Evolutionary conservation across 2,113 vertebrate genomes (phyloP).

Genomic region (Echinops telfairi): DNA sequence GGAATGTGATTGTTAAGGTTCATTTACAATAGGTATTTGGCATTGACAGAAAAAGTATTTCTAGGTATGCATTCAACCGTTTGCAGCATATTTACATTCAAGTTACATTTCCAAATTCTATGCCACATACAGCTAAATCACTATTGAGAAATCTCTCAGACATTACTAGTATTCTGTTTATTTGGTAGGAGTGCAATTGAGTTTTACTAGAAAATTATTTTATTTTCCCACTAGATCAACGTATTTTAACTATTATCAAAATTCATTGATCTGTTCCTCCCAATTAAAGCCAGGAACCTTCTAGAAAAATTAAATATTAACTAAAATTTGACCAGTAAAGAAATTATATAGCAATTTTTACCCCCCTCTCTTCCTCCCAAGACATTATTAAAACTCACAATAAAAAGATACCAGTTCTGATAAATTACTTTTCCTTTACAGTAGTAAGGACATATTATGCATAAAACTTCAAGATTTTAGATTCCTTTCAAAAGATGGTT

Average conservation of each 20-base stretch:
- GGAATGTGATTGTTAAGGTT: slow-evolving; percentile 85
- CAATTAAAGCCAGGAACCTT: slow-evolving; percentile 5
- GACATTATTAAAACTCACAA: slow-evolving; percentile 40
- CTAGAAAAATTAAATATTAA: slow-evolving; percentile 45
- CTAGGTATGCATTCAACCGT: slow-evolving; percentile 85
- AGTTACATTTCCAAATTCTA: slow-evolving; percentile 88
- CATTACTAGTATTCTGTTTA: slow-evolving; percentile 64
- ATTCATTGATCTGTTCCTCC: not conserved
- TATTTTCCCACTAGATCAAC: slow-evolving; percentile 62
- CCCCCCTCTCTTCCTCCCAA: not conserved
- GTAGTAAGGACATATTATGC: not conserved
- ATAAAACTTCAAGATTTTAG: slow-evolving; percentile 24
- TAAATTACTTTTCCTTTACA: slow-evolving; percentile 26
- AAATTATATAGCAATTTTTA: not conserved
- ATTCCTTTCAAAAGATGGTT: slow-evolving; percentile 43
- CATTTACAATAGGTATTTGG: slow-evolving; percentile 86
- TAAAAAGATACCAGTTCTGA: slow-evolving; percentile 37
- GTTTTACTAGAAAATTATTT: slow-evolving; percentile 72
- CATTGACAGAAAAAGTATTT: slow-evolving; percentile 86
- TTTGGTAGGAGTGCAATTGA: slow-evolving; percentile 31
- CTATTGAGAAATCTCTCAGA: slow-evolving; percentile 74
- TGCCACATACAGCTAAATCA: slow-evolving; percentile 68
- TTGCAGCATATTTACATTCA: slow-evolving; percentile 93
- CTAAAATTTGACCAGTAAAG: not conserved
- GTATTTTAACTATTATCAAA: slow-evolving; percentile 71